Conservation (phyloP, 2,797 vertebrate genomes). For the Telmatherina bonti region DNA sequence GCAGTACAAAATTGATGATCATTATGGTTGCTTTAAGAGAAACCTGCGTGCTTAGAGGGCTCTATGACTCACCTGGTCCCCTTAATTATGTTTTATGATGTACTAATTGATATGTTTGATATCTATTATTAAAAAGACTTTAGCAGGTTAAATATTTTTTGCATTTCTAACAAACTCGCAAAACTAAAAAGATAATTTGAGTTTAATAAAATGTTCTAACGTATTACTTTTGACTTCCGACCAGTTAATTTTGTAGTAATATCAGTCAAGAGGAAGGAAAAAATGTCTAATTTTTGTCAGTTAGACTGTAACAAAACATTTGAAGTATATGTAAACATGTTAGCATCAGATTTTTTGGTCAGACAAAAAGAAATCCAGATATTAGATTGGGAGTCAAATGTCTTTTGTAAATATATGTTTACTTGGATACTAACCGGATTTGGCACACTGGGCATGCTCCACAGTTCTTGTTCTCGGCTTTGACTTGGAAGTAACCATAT, state of each 20-base stretch:
- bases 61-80: not conserved
- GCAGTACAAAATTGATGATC: not conserved
- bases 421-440: not conserved
- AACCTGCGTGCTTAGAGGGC: not conserved
- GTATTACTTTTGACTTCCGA: not conserved
- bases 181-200: not conserved
- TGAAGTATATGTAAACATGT: not conserved
- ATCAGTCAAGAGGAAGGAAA: not conserved
- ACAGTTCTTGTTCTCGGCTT: not conserved
- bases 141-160: not conserved
- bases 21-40: not conserved
- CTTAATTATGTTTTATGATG: not conserved
- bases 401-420: not conserved
- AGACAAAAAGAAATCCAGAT: not conserved
- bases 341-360: not conserved
- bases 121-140: not conserved
- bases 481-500: not conserved
- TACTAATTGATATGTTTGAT: not conserved
- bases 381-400: not conserved
- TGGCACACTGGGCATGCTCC: not conserved
- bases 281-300: not conserved
- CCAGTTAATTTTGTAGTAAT: not conserved
- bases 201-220: not conserved
- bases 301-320: not conserved
- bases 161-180: not conserved